Conservation (phyloP, 2,888 invertebrate genomes). For the Eupsilia transversa region DNA sequence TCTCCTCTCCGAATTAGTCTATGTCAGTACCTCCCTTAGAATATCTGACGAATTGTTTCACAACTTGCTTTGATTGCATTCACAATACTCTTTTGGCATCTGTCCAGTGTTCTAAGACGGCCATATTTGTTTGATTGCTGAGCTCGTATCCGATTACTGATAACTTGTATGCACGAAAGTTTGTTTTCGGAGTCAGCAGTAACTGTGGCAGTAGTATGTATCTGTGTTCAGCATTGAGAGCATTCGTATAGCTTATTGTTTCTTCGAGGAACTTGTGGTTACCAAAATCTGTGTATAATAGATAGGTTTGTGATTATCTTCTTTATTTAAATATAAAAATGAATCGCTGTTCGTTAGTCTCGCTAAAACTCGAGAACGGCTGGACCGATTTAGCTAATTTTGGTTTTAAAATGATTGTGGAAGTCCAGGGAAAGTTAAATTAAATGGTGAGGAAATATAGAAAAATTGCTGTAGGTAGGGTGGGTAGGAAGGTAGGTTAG, state of each 20-base stretch:
- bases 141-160: constrained; percentile 52
- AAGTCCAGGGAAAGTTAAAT: no score
- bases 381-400: no score
- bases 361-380: no score
- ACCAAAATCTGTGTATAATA: not conserved
- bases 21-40: constrained; percentile 45
- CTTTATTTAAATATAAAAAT: no score
- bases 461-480: no score
- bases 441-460: no score
- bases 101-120: constrained; percentile 49
- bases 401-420: no score
- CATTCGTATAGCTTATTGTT: not conserved
- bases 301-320: not conserved
- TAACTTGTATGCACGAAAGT: constrained; percentile 52
- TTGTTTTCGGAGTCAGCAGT: constrained; percentile 7
- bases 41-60: constrained; percentile 68
- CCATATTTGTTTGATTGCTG: constrained; percentile 58
- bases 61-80: constrained; percentile 64
- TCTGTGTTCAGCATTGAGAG: not conserved
- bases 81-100: constrained; percentile 59
- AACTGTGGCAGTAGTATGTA: no score
- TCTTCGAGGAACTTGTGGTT: not conserved
- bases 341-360: no score
- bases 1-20: constrained; percentile 55
- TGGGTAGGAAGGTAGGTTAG: no score